Percentiles rank a stretch among this genome's conserved stretches.
Conservation (phyloP, 1,140 invertebrate species). For the Calycopis cecrops region DNA sequence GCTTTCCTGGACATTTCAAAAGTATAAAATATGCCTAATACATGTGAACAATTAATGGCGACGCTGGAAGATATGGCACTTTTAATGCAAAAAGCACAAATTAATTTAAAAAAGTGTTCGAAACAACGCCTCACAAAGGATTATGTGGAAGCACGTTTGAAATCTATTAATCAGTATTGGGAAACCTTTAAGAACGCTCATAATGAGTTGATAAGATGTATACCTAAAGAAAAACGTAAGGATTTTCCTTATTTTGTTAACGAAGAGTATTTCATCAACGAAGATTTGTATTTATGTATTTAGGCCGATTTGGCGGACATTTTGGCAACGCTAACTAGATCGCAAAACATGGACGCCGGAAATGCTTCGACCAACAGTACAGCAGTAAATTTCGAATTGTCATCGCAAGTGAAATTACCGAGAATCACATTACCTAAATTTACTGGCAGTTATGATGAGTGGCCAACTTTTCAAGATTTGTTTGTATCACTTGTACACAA, state of each 20-base stretch:
- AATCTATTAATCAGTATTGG: conserved; percentile 28
- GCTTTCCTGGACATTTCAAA: no score
- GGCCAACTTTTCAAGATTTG: conserved; percentile 29
- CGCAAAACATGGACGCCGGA: no score
- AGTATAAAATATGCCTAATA: no score
- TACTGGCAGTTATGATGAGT: conserved; percentile 25
- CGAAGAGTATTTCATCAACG: conserved; percentile 21
- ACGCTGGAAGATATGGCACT: conserved; percentile 21
- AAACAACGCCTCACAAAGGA: conserved; percentile 28
- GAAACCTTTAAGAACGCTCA: conserved; percentile 16
- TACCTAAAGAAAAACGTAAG: conserved; percentile 15
- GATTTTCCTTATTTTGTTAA: conserved; percentile 17
- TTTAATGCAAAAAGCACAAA: conserved; percentile 25
- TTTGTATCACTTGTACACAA: conserved; percentile 28
- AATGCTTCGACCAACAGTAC: no score
- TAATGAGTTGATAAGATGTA: not conserved
- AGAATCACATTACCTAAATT: conserved; percentile 16
- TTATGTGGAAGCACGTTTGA: conserved; percentile 26
- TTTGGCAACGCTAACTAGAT: not conserved
- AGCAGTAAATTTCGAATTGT: no score
- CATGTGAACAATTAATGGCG: no score
- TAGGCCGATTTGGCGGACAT: conserved; percentile 21
- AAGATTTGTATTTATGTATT: conserved; percentile 22
- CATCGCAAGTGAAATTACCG: conserved; percentile 2
- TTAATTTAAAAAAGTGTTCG: conserved; percentile 30